Conservation (phyloP, 2,113 vertebrate species). For the Nothocercus nigrocapillus region DNA sequence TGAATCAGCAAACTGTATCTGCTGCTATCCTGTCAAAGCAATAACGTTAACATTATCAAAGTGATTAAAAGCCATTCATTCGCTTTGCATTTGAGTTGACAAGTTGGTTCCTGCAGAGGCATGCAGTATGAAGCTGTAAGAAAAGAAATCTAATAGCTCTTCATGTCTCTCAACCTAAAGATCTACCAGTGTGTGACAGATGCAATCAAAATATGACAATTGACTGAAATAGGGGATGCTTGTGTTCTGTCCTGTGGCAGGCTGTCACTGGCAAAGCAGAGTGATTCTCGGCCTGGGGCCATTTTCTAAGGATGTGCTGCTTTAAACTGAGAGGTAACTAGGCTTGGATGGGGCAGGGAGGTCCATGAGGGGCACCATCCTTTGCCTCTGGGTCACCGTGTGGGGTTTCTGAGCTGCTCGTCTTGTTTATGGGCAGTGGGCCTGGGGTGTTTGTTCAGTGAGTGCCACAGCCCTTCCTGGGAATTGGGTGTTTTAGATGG, state of each 20-base stretch:
- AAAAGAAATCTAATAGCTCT: constrained; percentile 37
- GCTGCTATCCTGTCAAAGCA: constrained; percentile 61
- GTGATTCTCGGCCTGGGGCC: not conserved
- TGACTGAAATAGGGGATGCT: not conserved
- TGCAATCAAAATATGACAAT: constrained; percentile 53
- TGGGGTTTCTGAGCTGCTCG: not conserved
- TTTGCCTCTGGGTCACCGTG: not conserved
- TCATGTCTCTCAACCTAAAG: constrained; percentile 19
- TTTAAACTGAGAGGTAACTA: not conserved
- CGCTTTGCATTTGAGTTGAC: constrained; percentile 58
- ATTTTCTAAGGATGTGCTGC: not conserved
- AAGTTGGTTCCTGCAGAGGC: constrained; percentile 50
- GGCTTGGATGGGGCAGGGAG: not conserved
- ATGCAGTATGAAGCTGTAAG: not conserved
- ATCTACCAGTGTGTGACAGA: constrained; percentile 19
- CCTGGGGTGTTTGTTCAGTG: not conserved
- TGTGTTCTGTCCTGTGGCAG: not conserved
- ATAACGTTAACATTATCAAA: constrained; percentile 59
- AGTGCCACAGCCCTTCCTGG: not conserved
- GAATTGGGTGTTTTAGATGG: rapidly evolving
- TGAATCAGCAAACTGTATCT: constrained; percentile 74
- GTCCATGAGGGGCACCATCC: rapidly evolving
- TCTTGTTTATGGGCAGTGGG: not conserved
- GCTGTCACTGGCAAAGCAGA: constrained; percentile 6
- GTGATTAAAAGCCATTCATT: constrained; percentile 71